These are phyloP conservation scores for Cherax quadricarinatus DNA, from an alignment of 1,140 invertebrate genomes.

Conservation along the genomic window DNA sequence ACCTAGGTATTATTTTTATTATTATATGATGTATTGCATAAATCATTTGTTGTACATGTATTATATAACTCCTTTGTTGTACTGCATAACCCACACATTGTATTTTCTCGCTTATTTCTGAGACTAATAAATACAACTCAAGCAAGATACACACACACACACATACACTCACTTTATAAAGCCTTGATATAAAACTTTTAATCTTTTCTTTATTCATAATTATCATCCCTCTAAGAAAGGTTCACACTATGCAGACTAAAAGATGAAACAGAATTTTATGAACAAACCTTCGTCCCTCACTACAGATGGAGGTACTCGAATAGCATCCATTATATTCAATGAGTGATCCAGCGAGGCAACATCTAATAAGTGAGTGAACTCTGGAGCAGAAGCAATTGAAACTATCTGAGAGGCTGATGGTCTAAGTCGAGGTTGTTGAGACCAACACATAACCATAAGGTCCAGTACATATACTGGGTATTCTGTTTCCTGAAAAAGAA, in stretches of 20 bases:
- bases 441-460: constrained; percentile 97
- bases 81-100: no score
- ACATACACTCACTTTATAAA: no score
- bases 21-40: no score
- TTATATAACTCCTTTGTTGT: no score
- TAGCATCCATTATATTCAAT: constrained; percentile 68
- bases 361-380: constrained; percentile 93
- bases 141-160: no score
- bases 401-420: constrained; percentile 96
- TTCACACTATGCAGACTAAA: neutral
- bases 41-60: no score
- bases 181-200: no score
- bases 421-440: constrained; percentile 89
- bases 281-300: constrained; percentile 50
- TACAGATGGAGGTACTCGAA: constrained; percentile 61
- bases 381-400: constrained; percentile 92
- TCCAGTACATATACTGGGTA: constrained; percentile 95
- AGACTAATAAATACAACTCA: no score
- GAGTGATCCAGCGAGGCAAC: constrained; percentile 80
- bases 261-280: neutral
- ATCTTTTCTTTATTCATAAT: no score
- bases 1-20: no score
- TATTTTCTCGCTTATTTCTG: no score
- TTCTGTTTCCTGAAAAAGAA: constrained; percentile 78
- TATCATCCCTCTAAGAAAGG: no score